phyloP scores from a whole-genome alignment of 2,888 invertebrate species.

The Ectemnius continuus region DNA sequence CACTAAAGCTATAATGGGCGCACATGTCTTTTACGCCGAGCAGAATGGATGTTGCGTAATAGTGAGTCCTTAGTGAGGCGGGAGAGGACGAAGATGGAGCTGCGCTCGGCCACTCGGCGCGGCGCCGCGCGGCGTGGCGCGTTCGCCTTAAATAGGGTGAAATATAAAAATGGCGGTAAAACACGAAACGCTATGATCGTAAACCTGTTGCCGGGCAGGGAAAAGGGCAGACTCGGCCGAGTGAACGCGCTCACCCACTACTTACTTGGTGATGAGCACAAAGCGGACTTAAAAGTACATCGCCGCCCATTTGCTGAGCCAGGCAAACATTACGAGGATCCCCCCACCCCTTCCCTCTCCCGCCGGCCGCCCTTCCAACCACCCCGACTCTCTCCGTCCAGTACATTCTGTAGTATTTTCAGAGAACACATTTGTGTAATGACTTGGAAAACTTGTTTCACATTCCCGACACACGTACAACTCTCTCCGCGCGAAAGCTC shows the following conservation, averaged over 20 bases:
- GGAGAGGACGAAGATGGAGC: background rate
- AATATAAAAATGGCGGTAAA: constrained; percentile 30
- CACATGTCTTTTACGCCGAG: too few species aligned
- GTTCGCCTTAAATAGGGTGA: background rate
- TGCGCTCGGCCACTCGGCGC: background rate
- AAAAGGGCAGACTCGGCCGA: constrained; percentile 21
- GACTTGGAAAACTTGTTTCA: constrained; percentile 38
- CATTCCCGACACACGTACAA: constrained; percentile 17
- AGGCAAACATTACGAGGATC: constrained; percentile 36
- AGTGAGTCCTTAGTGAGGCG: too few species aligned
- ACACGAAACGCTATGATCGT: constrained; percentile 22
- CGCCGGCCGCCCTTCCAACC: too few species aligned
- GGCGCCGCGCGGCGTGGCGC: background rate
- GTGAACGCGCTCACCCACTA: constrained; percentile 4
- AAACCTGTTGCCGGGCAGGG: constrained; percentile 43
- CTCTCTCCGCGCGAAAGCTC: too few species aligned
- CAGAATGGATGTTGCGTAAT: too few species aligned
- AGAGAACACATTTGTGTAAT: constrained; percentile 29
- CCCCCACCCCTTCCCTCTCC: background rate
- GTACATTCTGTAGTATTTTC: constrained; percentile 23
- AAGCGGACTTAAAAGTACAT: constrained; percentile 34
- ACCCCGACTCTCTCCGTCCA: background rate
- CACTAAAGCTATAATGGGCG: too few species aligned
- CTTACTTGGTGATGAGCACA: constrained; percentile 42
- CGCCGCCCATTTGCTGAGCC: constrained; percentile 28